Evolutionary conservation across 2,113 vertebrate species (phyloP).

Genomic region (Myrmecophaga tridactyla): DNA sequence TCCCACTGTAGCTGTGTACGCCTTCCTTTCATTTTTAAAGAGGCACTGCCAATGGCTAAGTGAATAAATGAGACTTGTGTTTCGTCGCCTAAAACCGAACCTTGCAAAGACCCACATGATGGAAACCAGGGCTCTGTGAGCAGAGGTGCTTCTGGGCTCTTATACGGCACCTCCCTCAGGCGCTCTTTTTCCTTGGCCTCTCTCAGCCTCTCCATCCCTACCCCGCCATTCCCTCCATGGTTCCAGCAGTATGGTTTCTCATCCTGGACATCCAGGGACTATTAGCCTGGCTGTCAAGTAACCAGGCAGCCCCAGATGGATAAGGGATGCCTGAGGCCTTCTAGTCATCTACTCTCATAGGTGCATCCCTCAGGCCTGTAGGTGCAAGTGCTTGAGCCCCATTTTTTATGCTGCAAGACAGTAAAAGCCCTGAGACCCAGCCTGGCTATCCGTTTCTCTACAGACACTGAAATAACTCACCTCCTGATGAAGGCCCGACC

Average conservation of each 20-base stretch:
- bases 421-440: not conserved
- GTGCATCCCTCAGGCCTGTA: not conserved
- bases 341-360: rapidly evolving
- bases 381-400: not conserved
- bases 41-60: not conserved
- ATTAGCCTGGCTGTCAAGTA: not conserved
- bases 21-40: not conserved
- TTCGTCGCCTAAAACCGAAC: not conserved
- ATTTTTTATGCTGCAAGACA: conserved; percentile 31
- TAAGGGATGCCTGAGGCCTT: not conserved
- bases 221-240: not conserved
- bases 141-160: not conserved
- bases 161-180: too few relatives aligned
- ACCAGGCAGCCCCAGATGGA: not conserved
- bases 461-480: not conserved
- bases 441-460: not conserved
- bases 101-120: not conserved
- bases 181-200: not conserved
- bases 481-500: not conserved
- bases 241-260: not conserved
- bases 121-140: rapidly evolving
- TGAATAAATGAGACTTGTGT: not conserved
- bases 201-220: not conserved
- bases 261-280: not conserved
- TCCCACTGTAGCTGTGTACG: rapidly evolving